Base-by-base conservation (phyloP, 2,888 invertebrate genomes). In the Ophraella communa region DNA sequence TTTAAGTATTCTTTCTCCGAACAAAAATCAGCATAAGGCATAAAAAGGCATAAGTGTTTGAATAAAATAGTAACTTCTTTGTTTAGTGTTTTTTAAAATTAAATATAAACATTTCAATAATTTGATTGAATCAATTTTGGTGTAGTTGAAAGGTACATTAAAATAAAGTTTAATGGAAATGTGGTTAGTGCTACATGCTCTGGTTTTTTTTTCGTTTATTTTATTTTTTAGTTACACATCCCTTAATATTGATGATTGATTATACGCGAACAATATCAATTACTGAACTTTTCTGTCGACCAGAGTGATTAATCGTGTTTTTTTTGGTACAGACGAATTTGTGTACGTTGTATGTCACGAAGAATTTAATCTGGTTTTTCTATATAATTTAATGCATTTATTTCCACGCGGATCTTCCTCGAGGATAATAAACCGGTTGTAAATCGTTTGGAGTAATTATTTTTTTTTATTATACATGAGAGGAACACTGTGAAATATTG, bases 221-320 rank as follows among this genome's bases (percentile, higher is more conserved):
- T n/a, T n/a, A n/a, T 56, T 57, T 57, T 39, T 45, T 21, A 57
- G 23, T 33, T 47, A 21, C n/a, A 49, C 11, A 11, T 57, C 35
- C 47, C 57, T 30, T 35, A 53, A 33, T 51, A 58, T 58, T 58
- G 39, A 45, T 64, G 64, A 64, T 64, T 60, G 64, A 64, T 64
- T 51, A 49, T 57, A 17, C 33, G 64, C 35, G 18, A 64, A 64
- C 64, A 61, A 56, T 64, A 64, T 64, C 56, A 60, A 60, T 64
- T 60, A 60, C 55, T 60, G 60, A 57, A 64, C 49, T 59, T 60
- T 64, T 64, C 64, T 60, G 60, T 44, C 64, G 23, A 33, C 39
- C 14, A 7, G 51, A 33, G 35, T 64, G 64, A 64, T 64, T 14
- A 64, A 64, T 56, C 51, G 45, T 51, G 30, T 20, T 60, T 54